Evolutionary conservation across 2,113 vertebrate genomes (phyloP).

Genomic region (Anthoscopus minutus): DNA sequence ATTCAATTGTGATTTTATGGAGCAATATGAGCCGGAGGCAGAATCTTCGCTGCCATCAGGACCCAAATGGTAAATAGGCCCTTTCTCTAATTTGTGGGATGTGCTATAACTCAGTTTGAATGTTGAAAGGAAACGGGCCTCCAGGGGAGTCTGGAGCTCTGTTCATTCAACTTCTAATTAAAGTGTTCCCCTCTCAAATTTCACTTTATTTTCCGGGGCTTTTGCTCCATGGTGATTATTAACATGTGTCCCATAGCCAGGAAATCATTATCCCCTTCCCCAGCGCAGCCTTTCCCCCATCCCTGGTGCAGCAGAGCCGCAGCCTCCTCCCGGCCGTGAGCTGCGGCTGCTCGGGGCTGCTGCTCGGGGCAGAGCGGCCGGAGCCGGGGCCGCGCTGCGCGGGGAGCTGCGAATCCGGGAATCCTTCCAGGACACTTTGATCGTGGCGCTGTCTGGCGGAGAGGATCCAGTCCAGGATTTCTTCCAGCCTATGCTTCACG

Average conservation of each 20-base stretch:
- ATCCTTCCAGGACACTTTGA: not conserved
- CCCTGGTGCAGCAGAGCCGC: not conserved
- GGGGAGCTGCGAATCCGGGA: not conserved
- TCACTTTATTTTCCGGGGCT: slow-evolving; percentile 63
- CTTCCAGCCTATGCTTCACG: slow-evolving; percentile 55
- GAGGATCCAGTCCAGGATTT: slow-evolving; percentile 77
- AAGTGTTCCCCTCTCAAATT: slow-evolving; percentile 66
- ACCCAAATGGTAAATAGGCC: slow-evolving; percentile 45
- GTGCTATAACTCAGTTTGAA: slow-evolving; percentile 63
- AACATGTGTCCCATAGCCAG: slow-evolving; percentile 50
- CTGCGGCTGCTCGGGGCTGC: not conserved
- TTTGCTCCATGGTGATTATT: slow-evolving; percentile 56
- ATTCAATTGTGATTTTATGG: slow-evolving; percentile 24
- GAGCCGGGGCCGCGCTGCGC: not conserved
- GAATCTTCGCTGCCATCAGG: slow-evolving; percentile 25
- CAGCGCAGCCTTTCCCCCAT: not conserved
- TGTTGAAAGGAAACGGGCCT: slow-evolving; percentile 64
- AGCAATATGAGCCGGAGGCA: slow-evolving; percentile 28
- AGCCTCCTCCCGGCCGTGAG: not conserved
- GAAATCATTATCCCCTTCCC: slow-evolving; percentile 24
- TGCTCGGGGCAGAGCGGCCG: not conserved
- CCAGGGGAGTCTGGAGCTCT: slow-evolving; percentile 53
- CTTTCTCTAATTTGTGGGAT: slow-evolving; percentile 57
- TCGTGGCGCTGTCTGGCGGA: not conserved
- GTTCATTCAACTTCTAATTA: slow-evolving; percentile 63